Evolutionary conservation across 2,797 vertebrate species (phyloP), one percentile per base, ranked within the genome.

Genomic region (Echeneis naucrates): DNA sequence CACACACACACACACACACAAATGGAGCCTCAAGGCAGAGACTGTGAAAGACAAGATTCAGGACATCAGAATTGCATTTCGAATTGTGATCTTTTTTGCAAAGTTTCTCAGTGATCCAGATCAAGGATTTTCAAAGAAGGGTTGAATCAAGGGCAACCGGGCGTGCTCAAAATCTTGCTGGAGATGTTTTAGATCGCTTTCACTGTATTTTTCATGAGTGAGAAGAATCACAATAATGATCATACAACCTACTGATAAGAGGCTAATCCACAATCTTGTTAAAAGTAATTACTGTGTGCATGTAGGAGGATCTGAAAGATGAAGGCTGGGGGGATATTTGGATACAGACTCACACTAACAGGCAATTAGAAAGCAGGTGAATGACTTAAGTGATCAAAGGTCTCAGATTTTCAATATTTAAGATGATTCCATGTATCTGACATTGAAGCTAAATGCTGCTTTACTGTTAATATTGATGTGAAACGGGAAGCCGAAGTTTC

Each of bases 211-310:
- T 10, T 53, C 48, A 51, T 35, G 53, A 66, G 44, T 42, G 14
- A 73, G 58, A 59, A 63, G 21, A 70, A 47, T 74, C 42, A 76
- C 52, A 75, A 55, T 63, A 65, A 74, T 51, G 30, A 61, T 11
- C 57, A 53, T n/a, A 21, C 12, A 33, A 65, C 48, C 23, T 30
- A 38, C 26, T 52, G 45, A 56, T 40, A 21, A 8, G 19, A 54
- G 44, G 53, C 37, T 42, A 65, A 69, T 83, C 69, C 62, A 74
- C 68, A 84, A 78, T 82, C 83, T 77, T 26, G 4, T 71, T 78
- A 63, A 85, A 81, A 75, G 80, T 77, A 82, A 84, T 80, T 83
- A 81, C 66, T 65, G 56, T 55, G 55, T 45, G 59, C 52, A 53
- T 40, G 59, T 73, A 52, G 73, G 78, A 59, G 72, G 74, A 75